A percentile compares a stretch with the other conserved stretches of the same genome.
phyloP scores from a whole-genome alignment of 2,797 vertebrate species.

The Craterocephalus amniculus region DNA sequence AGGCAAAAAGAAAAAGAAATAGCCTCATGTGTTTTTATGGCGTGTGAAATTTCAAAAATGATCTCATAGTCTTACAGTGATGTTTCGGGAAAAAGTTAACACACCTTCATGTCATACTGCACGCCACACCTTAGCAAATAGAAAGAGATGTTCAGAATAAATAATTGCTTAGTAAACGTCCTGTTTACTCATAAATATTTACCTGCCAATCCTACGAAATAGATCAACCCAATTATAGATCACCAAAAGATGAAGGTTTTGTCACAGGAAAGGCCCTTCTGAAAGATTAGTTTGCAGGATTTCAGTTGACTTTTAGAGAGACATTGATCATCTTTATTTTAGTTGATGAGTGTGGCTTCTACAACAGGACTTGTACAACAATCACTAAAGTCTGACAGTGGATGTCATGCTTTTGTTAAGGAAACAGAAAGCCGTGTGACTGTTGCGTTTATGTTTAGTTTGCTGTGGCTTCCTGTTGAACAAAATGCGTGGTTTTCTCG shows the following conservation, averaged over 20 bases:
- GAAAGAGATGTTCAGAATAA: constrained; percentile 30
- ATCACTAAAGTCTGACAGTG: neutral
- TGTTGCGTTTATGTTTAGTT: constrained; percentile 39
- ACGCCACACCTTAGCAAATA: constrained; percentile 8
- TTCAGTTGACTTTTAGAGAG: neutral
- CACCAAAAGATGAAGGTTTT: constrained; percentile 3
- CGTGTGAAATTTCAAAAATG: constrained; percentile 7
- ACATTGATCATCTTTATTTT: neutral
- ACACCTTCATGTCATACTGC: constrained; percentile 4
- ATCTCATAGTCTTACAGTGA: constrained; percentile 1
- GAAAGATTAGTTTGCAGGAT: neutral
- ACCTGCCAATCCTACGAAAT: constrained; percentile 18
- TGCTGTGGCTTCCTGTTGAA: constrained; percentile 53
- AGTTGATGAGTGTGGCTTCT: neutral
- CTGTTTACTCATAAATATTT: constrained; percentile 25
- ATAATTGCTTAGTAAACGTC: constrained; percentile 19
- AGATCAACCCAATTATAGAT: constrained; percentile 8
- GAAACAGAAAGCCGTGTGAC: constrained; percentile 22
- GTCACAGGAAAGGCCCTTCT: neutral
- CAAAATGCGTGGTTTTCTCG: constrained; percentile 40
- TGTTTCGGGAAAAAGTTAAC: constrained; percentile 18
- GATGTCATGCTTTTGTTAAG: constrained; percentile 20
- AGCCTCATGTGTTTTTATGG: neutral
- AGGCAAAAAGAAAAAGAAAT: constrained; percentile 10
- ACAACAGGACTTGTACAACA: neutral